Evolutionary conservation across 2,797 vertebrate species (phyloP).

Genomic region (Aselliscus stoliczkanus): DNA sequence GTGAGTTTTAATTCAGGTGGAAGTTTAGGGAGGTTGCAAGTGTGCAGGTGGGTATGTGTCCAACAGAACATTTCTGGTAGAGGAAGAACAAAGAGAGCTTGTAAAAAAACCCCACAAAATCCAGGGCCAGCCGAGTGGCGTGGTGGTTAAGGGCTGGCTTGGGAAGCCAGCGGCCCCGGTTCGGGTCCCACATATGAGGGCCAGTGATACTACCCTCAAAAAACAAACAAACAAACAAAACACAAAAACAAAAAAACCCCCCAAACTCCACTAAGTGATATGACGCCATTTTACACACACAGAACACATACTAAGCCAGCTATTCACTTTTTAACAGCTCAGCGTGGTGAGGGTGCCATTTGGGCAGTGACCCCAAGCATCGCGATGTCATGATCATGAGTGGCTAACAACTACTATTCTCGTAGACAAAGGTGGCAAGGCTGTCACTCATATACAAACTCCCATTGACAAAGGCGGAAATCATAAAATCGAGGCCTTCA

Average conservation of each 20-base stretch:
- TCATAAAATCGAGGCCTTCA: background rate
- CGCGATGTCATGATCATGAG: background rate
- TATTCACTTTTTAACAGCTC: background rate
- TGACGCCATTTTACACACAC: rapidly evolving
- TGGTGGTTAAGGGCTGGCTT: no score
- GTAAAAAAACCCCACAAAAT: background rate
- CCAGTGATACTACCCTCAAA: no score
- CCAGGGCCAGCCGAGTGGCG: no score
- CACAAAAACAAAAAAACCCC: no score
- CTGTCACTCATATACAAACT: background rate
- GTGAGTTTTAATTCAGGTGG: background rate
- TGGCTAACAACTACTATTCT: background rate
- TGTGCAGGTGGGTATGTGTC: background rate
- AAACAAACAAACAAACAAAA: no score
- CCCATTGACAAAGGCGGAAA: background rate
- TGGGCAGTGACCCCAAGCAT: background rate
- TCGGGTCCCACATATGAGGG: no score
- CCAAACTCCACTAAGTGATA: background rate
- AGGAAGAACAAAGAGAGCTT: background rate
- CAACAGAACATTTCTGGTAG: background rate
- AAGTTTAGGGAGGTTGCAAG: background rate
- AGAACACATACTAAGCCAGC: background rate
- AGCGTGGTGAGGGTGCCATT: background rate
- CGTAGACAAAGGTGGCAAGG: background rate
- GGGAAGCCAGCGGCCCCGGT: no score